Conservation (phyloP, 2,888 invertebrate genomes). For the Cryptosula pallasiana region DNA sequence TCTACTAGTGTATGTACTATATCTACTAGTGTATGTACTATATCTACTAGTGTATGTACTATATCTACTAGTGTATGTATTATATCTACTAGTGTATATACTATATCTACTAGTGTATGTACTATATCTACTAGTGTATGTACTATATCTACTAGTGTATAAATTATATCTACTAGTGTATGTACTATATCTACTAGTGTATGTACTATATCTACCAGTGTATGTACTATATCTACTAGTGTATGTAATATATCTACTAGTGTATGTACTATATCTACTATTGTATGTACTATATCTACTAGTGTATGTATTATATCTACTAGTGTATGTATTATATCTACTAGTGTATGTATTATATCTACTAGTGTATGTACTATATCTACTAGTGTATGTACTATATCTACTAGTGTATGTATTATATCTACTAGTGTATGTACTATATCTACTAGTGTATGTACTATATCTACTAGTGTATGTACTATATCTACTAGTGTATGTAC, state of each 20-base stretch:
- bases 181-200: background rate
- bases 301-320: background rate
- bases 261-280: background rate
- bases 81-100: constrained; percentile 69
- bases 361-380: background rate
- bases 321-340: constrained; percentile 89
- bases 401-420: no score
- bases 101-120: background rate
- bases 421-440: background rate
- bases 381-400: background rate
- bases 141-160: no score
- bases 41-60: background rate
- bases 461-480: background rate
- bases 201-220: background rate
- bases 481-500: background rate
- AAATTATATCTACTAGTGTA: background rate
- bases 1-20: background rate
- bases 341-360: constrained; percentile 55
- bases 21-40: background rate
- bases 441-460: background rate
- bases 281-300: background rate
- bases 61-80: no score
- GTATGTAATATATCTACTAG: background rate
- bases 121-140: background rate
- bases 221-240: no score